Conservation (phyloP, 2,113 vertebrate genomes). For the Malurus alboscapulatus region DNA sequence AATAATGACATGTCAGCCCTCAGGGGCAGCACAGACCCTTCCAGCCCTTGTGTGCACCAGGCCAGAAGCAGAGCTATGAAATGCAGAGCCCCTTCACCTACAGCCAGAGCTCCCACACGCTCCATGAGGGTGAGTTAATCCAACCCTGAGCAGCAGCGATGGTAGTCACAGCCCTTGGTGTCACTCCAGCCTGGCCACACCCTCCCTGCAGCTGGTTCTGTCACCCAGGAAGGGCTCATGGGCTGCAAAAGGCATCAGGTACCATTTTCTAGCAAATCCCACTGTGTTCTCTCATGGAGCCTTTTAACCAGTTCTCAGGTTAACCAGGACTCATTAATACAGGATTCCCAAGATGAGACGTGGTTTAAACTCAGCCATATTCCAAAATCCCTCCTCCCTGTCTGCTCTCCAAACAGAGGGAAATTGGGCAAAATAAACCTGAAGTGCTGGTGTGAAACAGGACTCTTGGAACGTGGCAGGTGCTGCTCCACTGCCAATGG, state of each 20-base stretch:
- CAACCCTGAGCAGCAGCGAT: not conserved
- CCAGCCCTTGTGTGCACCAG: too few species aligned
- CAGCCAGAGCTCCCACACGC: accelerated
- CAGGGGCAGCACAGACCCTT: not conserved
- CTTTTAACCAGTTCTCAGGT: not conserved
- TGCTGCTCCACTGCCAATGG: accelerated
- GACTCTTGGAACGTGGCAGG: accelerated
- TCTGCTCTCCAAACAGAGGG: not conserved
- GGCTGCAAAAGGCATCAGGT: not conserved
- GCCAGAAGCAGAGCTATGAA: not conserved
- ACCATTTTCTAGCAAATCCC: accelerated
- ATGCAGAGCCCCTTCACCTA: not conserved
- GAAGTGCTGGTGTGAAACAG: not conserved
- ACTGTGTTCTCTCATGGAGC: accelerated
- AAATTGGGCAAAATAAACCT: not conserved
- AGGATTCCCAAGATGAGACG: not conserved
- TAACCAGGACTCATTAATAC: accelerated
- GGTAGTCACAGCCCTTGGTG: not conserved
- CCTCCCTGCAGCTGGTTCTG: not conserved
- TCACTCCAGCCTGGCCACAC: not conserved
- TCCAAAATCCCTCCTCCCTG: not conserved
- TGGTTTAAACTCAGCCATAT: not conserved
- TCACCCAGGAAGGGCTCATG: accelerated
- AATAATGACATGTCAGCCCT: not conserved
- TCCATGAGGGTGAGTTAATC: not conserved